Evolutionary conservation across 1,140 invertebrate genomes (phyloP), one percentile per base, ranked within the genome.

Genomic region (Rhizoglyphus robini): DNA sequence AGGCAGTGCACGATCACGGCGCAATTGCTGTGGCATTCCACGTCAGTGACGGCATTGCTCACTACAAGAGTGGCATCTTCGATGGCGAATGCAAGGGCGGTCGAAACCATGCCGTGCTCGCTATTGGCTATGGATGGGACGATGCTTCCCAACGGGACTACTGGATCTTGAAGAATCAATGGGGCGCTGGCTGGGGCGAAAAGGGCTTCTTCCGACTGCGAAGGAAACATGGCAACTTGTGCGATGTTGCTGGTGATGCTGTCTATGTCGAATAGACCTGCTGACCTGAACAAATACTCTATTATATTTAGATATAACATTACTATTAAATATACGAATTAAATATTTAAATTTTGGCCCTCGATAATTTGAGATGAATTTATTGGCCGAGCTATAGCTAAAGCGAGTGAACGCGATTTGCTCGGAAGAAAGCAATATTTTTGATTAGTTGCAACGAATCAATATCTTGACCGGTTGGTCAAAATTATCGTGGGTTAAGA

Each of bases 161-260:
- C 47, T 70, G 69, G 69, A 48, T 71, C 27, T 20, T 70, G 27
- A 70, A 70, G 62, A 70, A 70, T 48, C 70, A 69, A 27, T 70
- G 69, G 69, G 66, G 69, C 25, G 46, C 30, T n/a, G 57, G 38
- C 13, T 70, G 60, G 62, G 69, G 69, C 18, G 54, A 63, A 47
- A 20, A 70, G 4, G 92, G 92, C 25, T 96, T 88, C 78, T 87
- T 96, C 69, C 85, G 86, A 76, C 94, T 96, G 83, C 80, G 86
- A 3, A 81, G 90, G 69, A 94, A 95, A 76, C 81, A 83, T 69
- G 70, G 86, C 1, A 95, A 96, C 75, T 82, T 87, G 72, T 96
- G 92, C 76, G 92, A 92, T 72, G 85, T 96, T 8, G 51, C 63
- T 13, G 51, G 48, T 11, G 74, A 90, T 91, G 32, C 82, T 83